These are phyloP conservation scores for Microchrysa polita DNA, from an alignment of 2,888 invertebrate genomes.

Conservation along the genomic window DNA sequence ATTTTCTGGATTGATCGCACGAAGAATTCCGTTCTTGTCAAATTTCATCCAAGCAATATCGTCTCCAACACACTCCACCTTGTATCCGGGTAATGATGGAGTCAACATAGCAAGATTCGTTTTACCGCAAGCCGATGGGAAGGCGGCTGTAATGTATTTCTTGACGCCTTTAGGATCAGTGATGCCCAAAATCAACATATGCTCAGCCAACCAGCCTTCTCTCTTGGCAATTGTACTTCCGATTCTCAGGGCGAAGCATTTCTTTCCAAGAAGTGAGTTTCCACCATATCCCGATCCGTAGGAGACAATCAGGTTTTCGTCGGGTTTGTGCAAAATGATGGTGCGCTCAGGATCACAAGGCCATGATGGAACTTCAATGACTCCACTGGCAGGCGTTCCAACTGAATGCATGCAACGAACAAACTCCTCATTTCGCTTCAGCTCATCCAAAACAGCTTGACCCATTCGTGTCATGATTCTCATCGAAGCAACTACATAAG, in stretches of 20 bases:
- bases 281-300: slow-evolving; percentile 97
- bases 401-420: slow-evolving; percentile 95
- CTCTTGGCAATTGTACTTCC: slow-evolving; percentile 93
- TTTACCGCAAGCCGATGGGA: slow-evolving; percentile 99
- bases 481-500: slow-evolving; percentile 99
- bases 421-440: slow-evolving; percentile 74
- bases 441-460: slow-evolving; percentile 67
- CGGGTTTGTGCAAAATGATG: slow-evolving; percentile 84
- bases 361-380: slow-evolving; percentile 80
- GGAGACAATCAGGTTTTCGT: slow-evolving; percentile 63
- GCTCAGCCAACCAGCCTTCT: slow-evolving; percentile 99
- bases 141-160: slow-evolving; percentile 96
- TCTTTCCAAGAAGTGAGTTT: slow-evolving; percentile 96
- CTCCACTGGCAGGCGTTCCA: slow-evolving; percentile 75
- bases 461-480: slow-evolving; percentile 96
- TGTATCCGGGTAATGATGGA: slow-evolving; percentile 90
- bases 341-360: slow-evolving; percentile 96
- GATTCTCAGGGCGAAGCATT: slow-evolving; percentile 95
- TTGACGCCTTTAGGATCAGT: slow-evolving; percentile 91
- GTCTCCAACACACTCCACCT: slow-evolving; percentile 93
- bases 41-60: slow-evolving; percentile 99
- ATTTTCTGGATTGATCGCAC: slow-evolving; percentile 98
- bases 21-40: slow-evolving; percentile 84
- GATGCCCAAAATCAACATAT: slow-evolving; percentile 97
- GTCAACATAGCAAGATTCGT: slow-evolving; percentile 99